Percentiles rank a stretch among this genome's conserved stretches.
Conservation (phyloP, 2,797 vertebrate species). For the Hypotaenidia philippensis region DNA sequence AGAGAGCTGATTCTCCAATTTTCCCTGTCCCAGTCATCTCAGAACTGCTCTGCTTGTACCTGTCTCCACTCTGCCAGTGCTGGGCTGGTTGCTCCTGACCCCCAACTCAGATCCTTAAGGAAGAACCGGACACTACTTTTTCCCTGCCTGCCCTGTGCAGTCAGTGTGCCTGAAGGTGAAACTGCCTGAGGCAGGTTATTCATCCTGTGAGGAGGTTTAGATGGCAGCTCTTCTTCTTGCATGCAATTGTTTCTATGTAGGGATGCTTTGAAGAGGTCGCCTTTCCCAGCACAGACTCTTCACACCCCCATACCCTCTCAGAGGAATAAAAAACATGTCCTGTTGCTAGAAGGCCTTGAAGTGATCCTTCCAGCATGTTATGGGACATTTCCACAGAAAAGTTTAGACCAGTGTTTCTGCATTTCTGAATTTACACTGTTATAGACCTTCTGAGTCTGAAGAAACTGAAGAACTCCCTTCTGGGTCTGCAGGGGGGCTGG, state of each 20-base stretch:
- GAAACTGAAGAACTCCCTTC: neutral
- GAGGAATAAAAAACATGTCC: neutral
- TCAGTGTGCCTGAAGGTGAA: neutral
- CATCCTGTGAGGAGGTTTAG: neutral
- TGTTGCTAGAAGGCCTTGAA: neutral
- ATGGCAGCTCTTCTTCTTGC: neutral
- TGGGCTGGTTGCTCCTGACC: neutral
- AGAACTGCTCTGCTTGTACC: neutral
- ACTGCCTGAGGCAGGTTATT: neutral
- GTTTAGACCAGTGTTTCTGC: neutral
- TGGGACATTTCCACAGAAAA: neutral
- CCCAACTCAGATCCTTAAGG: neutral
- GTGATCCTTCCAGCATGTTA: fast-evolving
- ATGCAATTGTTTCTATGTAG: neutral
- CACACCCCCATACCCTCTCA: neutral
- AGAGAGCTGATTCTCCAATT: neutral
- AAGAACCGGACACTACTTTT: neutral
- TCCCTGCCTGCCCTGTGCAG: neutral
- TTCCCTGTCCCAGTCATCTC: neutral
- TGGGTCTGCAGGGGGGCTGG: neutral
- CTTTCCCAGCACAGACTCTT: neutral
- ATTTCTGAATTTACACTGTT: neutral
- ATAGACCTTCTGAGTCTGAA: neutral
- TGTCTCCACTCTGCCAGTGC: neutral
- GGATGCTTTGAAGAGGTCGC: neutral